Evolutionary conservation across 2,888 invertebrate genomes (phyloP).

Genomic region (Diarsia rubi): DNA sequence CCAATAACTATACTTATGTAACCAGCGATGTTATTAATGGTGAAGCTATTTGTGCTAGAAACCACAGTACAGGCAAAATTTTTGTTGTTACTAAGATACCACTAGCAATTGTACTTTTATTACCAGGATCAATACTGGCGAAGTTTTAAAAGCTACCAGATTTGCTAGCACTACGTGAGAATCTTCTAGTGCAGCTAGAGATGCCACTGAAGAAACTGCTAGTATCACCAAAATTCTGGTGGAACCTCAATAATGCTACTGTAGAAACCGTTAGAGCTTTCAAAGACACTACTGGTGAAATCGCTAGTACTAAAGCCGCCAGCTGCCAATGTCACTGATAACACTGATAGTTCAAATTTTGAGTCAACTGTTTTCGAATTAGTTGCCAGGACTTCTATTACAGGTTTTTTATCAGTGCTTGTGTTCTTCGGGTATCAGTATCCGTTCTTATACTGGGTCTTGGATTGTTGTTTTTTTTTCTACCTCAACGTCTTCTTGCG

Average conservation of each 20-base stretch:
- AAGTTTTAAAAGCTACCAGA: not conserved
- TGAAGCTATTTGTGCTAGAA: not conserved
- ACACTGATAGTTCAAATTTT: not conserved
- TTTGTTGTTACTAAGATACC: not conserved
- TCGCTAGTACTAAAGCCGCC: not conserved
- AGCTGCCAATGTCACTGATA: not conserved
- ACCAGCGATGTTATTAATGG: not conserved
- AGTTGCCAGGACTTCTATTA: not conserved
- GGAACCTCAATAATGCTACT: not conserved
- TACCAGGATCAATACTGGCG: not conserved
- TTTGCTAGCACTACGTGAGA: not conserved
- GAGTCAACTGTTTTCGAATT: not conserved
- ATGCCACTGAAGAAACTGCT: not conserved
- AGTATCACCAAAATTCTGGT: not conserved
- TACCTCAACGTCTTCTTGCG: slow-evolving; percentile 14
- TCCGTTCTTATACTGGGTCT: not conserved
- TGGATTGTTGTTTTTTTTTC: slow-evolving; percentile 13
- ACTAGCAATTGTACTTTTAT: not conserved
- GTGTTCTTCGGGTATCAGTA: not conserved
- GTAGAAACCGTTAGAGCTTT: not conserved
- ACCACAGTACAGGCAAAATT: not conserved
- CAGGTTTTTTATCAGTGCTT: not conserved
- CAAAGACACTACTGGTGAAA: not conserved
- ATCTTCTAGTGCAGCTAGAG: not conserved
- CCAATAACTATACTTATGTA: not conserved